Evolutionary conservation across 1,140 invertebrate species (phyloP).

Genomic region (Cepaea nemoralis): DNA sequence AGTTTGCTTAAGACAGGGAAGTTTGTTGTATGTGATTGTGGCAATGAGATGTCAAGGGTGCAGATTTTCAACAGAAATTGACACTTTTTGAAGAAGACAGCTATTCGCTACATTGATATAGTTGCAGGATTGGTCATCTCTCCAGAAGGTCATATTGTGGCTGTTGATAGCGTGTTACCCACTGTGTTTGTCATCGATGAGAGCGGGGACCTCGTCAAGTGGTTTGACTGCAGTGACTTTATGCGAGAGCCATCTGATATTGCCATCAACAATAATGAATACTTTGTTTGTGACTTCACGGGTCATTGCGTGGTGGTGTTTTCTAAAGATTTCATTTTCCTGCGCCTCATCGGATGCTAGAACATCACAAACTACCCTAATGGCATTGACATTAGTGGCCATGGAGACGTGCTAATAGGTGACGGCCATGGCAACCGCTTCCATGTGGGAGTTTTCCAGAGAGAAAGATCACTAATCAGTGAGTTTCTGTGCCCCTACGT

Average conservation of each 20-base stretch:
- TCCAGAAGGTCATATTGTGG: constrained; percentile 90
- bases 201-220: constrained; percentile 88
- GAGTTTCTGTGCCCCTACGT: constrained; percentile 97
- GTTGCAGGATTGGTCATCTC: constrained; percentile 95
- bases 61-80: constrained; percentile 84
- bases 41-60: constrained; percentile 94
- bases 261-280: constrained; percentile 92
- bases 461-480: constrained; percentile 87
- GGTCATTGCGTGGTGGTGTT: constrained; percentile 97
- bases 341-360: constrained; percentile 93
- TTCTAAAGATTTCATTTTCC: constrained; percentile 89
- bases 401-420: constrained; percentile 94
- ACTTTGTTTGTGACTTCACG: constrained; percentile 96
- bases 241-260: constrained; percentile 99
- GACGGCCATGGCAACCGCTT: constrained; percentile 98
- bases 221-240: constrained; percentile 97
- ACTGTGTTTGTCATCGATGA: constrained; percentile 94
- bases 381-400: constrained; percentile 96
- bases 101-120: constrained; percentile 94
- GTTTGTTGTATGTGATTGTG: constrained; percentile 95
- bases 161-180: constrained; percentile 97
- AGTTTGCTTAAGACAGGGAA: constrained; percentile 82
- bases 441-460: constrained; percentile 91
- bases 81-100: constrained; percentile 88
- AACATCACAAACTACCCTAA: constrained; percentile 96